Conservation (phyloP, 1,140 invertebrate genomes). For the Heliconius hewitsoni region DNA sequence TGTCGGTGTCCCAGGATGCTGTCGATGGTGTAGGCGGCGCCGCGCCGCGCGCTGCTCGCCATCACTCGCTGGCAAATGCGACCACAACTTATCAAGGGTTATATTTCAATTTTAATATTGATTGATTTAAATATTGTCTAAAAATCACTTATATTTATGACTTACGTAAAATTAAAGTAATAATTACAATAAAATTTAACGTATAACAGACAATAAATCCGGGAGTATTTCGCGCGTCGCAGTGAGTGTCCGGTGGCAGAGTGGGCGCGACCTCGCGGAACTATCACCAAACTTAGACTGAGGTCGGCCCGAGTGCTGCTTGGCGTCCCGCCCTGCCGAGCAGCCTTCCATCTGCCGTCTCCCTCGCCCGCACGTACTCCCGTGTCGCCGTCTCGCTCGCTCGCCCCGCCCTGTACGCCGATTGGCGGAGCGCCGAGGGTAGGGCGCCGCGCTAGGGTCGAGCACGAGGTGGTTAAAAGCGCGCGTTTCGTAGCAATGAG, state of each 20-base stretch:
- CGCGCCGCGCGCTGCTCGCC: constrained; percentile 61
- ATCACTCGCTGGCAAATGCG: constrained; percentile 30
- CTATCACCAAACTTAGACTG: constrained; percentile 45
- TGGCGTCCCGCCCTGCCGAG: constrained; percentile 22
- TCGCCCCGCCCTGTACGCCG: constrained; percentile 37
- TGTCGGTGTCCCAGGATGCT: constrained; percentile 64
- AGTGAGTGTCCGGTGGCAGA: background rate
- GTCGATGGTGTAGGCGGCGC: constrained; percentile 68
- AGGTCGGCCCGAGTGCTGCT: constrained; percentile 40
- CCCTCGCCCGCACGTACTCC: constrained; percentile 2
- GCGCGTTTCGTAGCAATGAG: constrained; percentile 3
- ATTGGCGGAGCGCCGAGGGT: constrained; percentile 44
- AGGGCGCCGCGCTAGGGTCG: background rate
- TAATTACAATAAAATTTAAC: background rate
- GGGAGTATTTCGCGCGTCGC: constrained; percentile 10
- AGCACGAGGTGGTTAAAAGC: constrained; percentile 22
- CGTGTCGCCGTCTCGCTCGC: constrained; percentile 30
- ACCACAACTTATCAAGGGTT: background rate
- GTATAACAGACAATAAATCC: background rate
- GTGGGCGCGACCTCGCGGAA: constrained; percentile 27
- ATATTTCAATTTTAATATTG: background rate
- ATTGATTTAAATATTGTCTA: background rate
- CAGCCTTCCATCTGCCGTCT: constrained; percentile 36
- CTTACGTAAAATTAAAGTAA: background rate
- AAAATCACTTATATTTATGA: background rate